These are phyloP conservation scores for Steatocranus sp. DNA, from an alignment of 2,797 vertebrate genomes.

Conservation along the genomic window DNA sequence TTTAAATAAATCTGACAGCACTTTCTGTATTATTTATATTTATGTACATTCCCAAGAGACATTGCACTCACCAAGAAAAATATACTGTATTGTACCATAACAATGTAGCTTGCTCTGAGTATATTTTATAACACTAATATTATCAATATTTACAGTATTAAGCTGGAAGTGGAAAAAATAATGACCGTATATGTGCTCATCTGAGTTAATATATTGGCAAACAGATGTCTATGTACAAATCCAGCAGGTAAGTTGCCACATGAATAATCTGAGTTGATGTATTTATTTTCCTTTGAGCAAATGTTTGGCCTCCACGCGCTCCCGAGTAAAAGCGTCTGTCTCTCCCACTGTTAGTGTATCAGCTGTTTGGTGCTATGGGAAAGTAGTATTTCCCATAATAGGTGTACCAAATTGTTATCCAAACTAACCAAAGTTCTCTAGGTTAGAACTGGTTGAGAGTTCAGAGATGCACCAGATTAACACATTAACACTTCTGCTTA, in stretches of 20 bases:
- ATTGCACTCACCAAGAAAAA: neutral
- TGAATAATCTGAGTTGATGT: neutral
- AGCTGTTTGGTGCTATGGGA: neutral
- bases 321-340: neutral
- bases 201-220: neutral
- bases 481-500: neutral
- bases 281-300: neutral
- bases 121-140: neutral
- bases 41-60: neutral
- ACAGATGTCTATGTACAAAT: neutral
- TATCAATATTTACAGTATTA: neutral
- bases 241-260: neutral
- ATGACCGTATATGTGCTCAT: neutral
- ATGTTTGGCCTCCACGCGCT: neutral
- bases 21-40: neutral
- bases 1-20: neutral
- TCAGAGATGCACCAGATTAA: neutral
- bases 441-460: neutral
- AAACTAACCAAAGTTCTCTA: neutral
- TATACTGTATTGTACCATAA: fast-evolving
- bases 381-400: neutral
- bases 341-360: neutral
- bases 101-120: neutral
- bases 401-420: neutral
- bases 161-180: neutral